Percentiles rank a stretch among this genome's conserved stretches.
phyloP scores from a whole-genome alignment of 1,140 invertebrate species.

The Leptonema lineaticorne region DNA sequence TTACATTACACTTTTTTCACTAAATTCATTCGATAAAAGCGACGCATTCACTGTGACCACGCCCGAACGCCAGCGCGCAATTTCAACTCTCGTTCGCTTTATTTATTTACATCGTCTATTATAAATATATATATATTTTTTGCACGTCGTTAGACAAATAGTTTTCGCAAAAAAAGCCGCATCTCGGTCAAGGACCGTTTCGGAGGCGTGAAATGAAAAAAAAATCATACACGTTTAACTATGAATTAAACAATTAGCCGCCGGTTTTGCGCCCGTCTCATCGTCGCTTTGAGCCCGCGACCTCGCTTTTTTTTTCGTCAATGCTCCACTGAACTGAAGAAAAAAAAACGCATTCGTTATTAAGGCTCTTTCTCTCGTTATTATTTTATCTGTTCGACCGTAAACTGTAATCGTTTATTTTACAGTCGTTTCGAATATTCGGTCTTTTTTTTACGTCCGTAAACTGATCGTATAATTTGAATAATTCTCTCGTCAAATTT shows the following conservation, averaged over 20 bases:
- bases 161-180: not conserved
- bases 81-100: not conserved
- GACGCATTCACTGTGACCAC: too few relatives aligned
- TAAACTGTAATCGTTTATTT: too few relatives aligned
- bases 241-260: constrained; percentile 15
- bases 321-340: constrained; percentile 1
- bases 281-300: not conserved
- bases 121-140: too few relatives aligned
- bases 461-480: too few relatives aligned
- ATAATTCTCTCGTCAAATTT: too few relatives aligned
- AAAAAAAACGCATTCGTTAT: not conserved
- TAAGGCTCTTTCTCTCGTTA: not conserved
- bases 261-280: not conserved
- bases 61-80: not conserved
- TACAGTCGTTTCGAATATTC: too few relatives aligned
- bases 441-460: too few relatives aligned
- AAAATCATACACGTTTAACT: not conserved
- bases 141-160: not conserved
- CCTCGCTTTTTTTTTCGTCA: constrained; percentile 12
- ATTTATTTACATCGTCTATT: too few relatives aligned
- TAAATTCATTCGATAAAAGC: too few relatives aligned
- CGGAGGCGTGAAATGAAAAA: constrained; percentile 5
- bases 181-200: constrained; percentile 7
- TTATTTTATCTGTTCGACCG: not conserved
- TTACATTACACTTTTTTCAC: too few relatives aligned